Evolutionary conservation across 2,113 vertebrate species (phyloP).

Genomic region (Chionomys nivalis): DNA sequence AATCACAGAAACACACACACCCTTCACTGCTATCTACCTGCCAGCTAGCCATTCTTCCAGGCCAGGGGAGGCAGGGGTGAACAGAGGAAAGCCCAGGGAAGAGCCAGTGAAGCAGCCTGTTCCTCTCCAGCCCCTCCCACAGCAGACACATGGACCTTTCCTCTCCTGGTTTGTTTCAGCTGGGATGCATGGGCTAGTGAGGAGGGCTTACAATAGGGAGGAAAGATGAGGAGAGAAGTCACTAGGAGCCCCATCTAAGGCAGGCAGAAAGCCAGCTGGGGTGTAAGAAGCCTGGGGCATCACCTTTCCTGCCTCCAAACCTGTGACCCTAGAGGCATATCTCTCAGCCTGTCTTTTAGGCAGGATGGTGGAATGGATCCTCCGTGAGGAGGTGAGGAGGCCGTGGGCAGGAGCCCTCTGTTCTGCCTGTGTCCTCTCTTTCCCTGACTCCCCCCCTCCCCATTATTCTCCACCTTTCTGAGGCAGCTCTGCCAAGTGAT

Average conservation of each 20-base stretch:
- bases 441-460: background rate
- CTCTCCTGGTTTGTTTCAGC: background rate
- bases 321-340: background rate
- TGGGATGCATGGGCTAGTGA: background rate
- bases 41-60: background rate
- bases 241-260: background rate
- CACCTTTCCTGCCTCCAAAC: background rate
- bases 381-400: background rate
- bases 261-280: background rate
- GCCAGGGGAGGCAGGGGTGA: too few species aligned
- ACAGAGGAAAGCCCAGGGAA: background rate
- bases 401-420: background rate
- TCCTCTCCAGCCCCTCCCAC: background rate
- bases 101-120: rapidly evolving
- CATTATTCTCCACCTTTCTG: background rate
- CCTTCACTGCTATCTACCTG: background rate
- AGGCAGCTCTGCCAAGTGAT: slow-evolving; percentile 39
- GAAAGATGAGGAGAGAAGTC: background rate
- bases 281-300: background rate
- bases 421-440: background rate
- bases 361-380: background rate
- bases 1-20: background rate
- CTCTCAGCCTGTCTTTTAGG: background rate
- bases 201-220: background rate
- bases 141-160: background rate